Evolutionary conservation across 2,113 vertebrate genomes (phyloP), one percentile per base, ranked within the genome.

Genomic region (Galbula dea): DNA sequence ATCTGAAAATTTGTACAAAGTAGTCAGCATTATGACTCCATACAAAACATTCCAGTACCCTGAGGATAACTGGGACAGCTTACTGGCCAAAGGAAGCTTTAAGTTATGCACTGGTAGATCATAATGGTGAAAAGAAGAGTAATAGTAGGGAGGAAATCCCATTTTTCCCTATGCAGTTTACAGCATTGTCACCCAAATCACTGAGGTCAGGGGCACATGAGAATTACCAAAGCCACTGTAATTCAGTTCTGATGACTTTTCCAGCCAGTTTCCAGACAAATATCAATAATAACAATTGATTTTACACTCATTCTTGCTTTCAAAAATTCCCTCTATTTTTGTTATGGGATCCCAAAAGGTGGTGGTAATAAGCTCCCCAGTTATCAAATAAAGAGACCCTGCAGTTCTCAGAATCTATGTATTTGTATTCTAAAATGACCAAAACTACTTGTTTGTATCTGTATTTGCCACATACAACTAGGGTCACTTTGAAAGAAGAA

Each of bases 401-500:
- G 0, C 9, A 11, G 65, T 80, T 80, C 79, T 55, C 63, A 87
- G 19, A 79, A 73, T 58, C 30, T 13, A 12, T 36, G 5, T 32
- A 78, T 78, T 69, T 81, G 27, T 45, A n/a, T 46, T 69, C 36
- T 78, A 61, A 86, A 79, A 68, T 34, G 88, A 45, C 7, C 39
- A 39, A 45, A 91, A 41, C 21, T 78, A 48, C 43, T 77, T 77
- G 34, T 43, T 71, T 89, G 36, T 75, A 9, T 68, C 88, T 46
- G 36, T 49, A 43, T 68, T 51, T 89, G 52, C n/a, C 39, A 71
- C 57, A 19, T 51, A 77, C 78, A 94, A 43, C 30, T 61, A 24
- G n/a, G 66, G 62, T 76, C 61, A 88, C 85, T 78, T 90, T 66
- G 45, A 81, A 88, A 91, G 48, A 85, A 90, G 32, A 78, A 92